phyloP scores from a whole-genome alignment of 2,888 invertebrate genomes.

The Nycteola revayana region DNA sequence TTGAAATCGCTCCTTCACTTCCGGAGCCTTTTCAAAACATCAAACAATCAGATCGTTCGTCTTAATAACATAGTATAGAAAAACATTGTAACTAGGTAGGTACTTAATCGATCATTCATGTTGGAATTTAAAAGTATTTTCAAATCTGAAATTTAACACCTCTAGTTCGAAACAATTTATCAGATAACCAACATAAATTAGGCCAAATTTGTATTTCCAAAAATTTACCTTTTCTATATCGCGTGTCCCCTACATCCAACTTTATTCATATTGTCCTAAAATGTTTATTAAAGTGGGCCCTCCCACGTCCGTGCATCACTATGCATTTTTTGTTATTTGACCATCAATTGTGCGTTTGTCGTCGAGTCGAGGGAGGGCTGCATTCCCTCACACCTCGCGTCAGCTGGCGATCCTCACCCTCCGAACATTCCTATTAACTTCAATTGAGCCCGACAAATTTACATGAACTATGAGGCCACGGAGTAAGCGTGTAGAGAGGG shows the following conservation, averaged over 20 bases:
- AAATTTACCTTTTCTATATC: neutral
- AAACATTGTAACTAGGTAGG: too few species aligned
- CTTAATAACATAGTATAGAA: too few species aligned
- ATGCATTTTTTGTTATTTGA: constrained; percentile 59
- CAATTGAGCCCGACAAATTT: constrained; percentile 81
- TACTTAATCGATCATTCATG: too few species aligned
- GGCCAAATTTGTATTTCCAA: neutral
- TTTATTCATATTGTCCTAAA: constrained; percentile 32
- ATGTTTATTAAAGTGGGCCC: constrained; percentile 34
- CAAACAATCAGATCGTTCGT: too few species aligned
- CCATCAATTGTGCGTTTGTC: constrained; percentile 65
- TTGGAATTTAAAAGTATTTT: too few species aligned
- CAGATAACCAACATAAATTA: neutral
- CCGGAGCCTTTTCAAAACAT: too few species aligned
- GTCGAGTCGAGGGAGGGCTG: constrained; percentile 62
- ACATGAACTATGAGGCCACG: constrained; percentile 63
- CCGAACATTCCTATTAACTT: constrained; percentile 76
- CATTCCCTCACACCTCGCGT: constrained; percentile 81
- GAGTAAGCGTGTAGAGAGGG: constrained; percentile 36
- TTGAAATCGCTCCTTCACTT: too few species aligned
- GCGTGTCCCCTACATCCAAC: constrained; percentile 3
- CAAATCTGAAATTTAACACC: too few species aligned
- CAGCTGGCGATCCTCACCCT: constrained; percentile 78
- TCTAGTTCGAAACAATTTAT: too few species aligned
- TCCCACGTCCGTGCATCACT: constrained; percentile 34